Evolutionary conservation across 2,113 vertebrate genomes (phyloP).

Genomic region (Crotalus viridis): DNA sequence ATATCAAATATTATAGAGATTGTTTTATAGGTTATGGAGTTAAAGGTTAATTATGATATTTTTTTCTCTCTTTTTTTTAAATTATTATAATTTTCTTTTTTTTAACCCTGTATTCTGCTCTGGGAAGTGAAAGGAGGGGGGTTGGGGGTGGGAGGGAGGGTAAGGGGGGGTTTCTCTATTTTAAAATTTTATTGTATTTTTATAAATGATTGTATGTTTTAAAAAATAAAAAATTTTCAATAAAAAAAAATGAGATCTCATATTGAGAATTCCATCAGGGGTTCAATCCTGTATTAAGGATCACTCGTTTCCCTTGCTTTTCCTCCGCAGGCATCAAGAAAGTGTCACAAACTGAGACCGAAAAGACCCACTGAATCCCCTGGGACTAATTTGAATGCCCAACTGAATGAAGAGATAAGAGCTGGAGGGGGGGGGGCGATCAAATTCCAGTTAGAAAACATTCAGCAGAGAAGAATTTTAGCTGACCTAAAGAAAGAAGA

Average conservation of each 20-base stretch:
- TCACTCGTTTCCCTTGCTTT: background rate
- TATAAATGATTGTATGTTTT: too few species aligned
- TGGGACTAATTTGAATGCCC: conserved; percentile 39
- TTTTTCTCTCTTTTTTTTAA: too few species aligned
- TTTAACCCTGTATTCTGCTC: too few species aligned
- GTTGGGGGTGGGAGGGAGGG: too few species aligned
- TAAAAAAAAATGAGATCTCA: background rate
- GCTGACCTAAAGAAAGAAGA: conserved; percentile 28
- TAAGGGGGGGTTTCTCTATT: too few species aligned
- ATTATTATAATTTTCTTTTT: too few species aligned
- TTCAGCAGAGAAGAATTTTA: conserved; percentile 41
- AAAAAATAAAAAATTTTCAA: too few species aligned
- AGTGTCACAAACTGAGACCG: conserved; percentile 28
- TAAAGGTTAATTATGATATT: too few species aligned
- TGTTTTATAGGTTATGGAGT: too few species aligned
- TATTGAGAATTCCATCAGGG: background rate
- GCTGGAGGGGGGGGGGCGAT: background rate
- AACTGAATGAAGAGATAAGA: conserved; percentile 42
- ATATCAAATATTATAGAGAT: too few species aligned
- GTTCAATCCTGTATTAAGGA: background rate
- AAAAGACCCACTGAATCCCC: background rate
- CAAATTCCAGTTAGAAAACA: conserved; percentile 23
- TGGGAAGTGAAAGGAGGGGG: too few species aligned
- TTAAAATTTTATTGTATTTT: too few species aligned
- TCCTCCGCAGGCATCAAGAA: background rate